These are phyloP conservation scores for Coptodon bakossiorum DNA, from an alignment of 2,113 vertebrate genomes.

Conservation along the genomic window DNA sequence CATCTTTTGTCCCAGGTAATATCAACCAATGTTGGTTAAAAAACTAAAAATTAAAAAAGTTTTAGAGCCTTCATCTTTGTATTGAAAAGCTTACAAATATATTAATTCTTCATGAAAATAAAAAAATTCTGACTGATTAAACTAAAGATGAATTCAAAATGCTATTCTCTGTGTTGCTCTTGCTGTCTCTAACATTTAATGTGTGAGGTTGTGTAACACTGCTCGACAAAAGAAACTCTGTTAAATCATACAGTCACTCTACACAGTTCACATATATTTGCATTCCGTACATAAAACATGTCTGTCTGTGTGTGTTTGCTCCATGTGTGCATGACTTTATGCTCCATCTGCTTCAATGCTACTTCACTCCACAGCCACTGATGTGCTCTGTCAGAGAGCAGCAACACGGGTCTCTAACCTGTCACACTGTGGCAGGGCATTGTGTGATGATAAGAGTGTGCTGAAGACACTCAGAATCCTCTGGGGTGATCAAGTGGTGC, in stretches of 20 bases:
- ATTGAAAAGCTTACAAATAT: neutral
- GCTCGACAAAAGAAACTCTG: neutral
- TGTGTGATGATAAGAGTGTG: conserved; percentile 43
- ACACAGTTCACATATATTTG: neutral
- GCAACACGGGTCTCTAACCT: conserved; percentile 17
- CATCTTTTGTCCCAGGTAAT: neutral
- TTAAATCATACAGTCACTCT: neutral
- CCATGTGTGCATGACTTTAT: neutral
- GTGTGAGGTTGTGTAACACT: neutral
- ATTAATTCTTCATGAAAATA: neutral
- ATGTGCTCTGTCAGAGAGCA: conserved; percentile 26
- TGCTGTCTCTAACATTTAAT: neutral
- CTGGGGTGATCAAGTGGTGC: neutral
- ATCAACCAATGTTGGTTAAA: neutral
- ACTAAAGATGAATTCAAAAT: neutral
- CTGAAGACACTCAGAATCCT: conserved; percentile 8
- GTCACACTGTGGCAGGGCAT: conserved; percentile 6
- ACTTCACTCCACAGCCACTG: neutral
- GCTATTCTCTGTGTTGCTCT: neutral
- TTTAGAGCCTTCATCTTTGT: neutral
- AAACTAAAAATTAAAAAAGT: neutral
- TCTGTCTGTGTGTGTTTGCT: neutral
- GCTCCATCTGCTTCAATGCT: conserved; percentile 2
- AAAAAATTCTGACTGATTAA: neutral
- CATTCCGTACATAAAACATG: neutral